Conservation (phyloP, 1,140 invertebrate species). For the Nasonia vitripennis region DNA sequence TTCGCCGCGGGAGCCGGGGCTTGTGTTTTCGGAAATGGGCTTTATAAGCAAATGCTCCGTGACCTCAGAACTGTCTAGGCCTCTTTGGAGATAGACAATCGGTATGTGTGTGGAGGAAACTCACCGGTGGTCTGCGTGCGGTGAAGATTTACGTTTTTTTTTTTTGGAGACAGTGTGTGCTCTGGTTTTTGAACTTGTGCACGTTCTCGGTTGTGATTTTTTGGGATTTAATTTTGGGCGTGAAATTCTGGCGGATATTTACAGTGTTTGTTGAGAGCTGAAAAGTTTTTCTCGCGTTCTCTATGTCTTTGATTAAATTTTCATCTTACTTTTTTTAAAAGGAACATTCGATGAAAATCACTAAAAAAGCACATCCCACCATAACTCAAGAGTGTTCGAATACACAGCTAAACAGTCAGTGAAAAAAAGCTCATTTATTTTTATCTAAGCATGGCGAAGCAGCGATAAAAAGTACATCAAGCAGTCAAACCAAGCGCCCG, state of each 20-base stretch:
- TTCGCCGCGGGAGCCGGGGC: constrained; percentile 51
- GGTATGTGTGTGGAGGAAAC: neutral
- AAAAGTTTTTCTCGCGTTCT: no score
- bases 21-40: constrained; percentile 56
- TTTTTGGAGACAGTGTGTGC: no score
- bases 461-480: constrained; percentile 5
- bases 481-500: constrained; percentile 8
- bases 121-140: neutral
- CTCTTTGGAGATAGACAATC: neutral
- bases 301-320: no score
- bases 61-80: constrained; percentile 50
- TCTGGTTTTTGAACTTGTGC: no score
- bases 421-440: neutral
- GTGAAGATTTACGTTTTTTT: neutral
- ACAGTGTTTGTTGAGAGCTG: no score
- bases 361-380: no score
- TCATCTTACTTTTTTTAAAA: no score
- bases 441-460: neutral
- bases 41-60: constrained; percentile 52
- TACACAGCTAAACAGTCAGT: neutral
- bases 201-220: no score
- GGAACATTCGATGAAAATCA: no score
- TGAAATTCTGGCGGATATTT: neutral
- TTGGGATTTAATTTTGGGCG: neutral
- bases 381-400: no score